phyloP scores from a whole-genome alignment of 2,797 vertebrate genomes.

The Aulostomus chinensis region DNA sequence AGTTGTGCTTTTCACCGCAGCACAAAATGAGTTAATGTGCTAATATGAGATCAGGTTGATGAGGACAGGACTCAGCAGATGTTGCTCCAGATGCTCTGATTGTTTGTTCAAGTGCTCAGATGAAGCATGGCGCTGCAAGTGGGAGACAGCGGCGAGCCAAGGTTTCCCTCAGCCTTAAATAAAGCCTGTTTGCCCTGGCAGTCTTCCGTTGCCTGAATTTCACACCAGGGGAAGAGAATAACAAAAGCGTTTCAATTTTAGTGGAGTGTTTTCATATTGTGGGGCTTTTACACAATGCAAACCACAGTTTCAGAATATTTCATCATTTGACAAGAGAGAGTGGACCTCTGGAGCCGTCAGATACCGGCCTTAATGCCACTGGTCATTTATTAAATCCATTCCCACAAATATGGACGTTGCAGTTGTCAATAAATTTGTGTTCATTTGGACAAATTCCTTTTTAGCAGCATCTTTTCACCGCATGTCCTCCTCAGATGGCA shows the following conservation, averaged over 20 bases:
- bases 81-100: constrained; percentile 66
- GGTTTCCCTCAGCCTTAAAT: constrained; percentile 39
- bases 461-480: no score
- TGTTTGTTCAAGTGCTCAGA: constrained; percentile 61
- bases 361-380: background rate
- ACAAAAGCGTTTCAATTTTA: constrained; percentile 49
- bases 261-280: constrained; percentile 33
- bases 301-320: constrained; percentile 32
- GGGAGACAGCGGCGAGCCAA: constrained; percentile 35
- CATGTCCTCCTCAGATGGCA: no score
- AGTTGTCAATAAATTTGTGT: no score
- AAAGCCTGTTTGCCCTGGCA: constrained; percentile 60
- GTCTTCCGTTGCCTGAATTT: constrained; percentile 32
- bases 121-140: constrained; percentile 39
- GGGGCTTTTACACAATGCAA: constrained; percentile 34
- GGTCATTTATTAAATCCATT: background rate
- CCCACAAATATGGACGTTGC: no score
- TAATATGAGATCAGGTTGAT: constrained; percentile 39
- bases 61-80: constrained; percentile 44
- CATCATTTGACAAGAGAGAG: constrained; percentile 13
- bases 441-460: no score
- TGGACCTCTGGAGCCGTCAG: background rate
- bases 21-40: background rate
- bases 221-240: constrained; percentile 52
- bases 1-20: constrained; percentile 7